Conservation (phyloP, 2,888 invertebrate species). For the Drosophila anomelani region DNA sequence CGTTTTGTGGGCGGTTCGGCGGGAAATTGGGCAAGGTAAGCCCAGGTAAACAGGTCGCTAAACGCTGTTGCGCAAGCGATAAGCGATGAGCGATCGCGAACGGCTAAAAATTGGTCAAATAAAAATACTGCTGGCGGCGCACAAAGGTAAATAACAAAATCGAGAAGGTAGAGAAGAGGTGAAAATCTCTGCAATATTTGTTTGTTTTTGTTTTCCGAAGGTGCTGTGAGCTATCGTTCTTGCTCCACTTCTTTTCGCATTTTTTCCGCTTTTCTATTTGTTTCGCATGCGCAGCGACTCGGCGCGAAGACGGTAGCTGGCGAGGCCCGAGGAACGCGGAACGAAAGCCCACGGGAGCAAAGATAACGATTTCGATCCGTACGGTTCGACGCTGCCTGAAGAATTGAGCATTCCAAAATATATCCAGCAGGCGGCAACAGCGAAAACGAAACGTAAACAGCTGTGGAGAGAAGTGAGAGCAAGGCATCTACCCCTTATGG, state of each 20-base stretch:
- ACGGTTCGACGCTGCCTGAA: slow-evolving; percentile 15
- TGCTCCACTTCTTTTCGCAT: slow-evolving; percentile 39
- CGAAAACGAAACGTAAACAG: slow-evolving; percentile 13
- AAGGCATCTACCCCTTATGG: neutral
- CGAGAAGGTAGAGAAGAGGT: slow-evolving; percentile 1
- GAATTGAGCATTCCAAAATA: slow-evolving; percentile 19
- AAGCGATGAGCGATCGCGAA: slow-evolving; percentile 42
- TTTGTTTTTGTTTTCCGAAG: slow-evolving; percentile 37
- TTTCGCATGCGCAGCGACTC: slow-evolving; percentile 51
- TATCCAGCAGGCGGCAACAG: slow-evolving; percentile 4
- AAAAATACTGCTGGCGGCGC: slow-evolving; percentile 64
- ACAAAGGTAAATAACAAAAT: slow-evolving; percentile 19
- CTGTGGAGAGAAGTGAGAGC: slow-evolving; percentile 3
- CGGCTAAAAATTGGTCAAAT: slow-evolving; percentile 41
- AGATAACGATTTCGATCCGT: slow-evolving; percentile 17
- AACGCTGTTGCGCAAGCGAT: slow-evolving; percentile 55
- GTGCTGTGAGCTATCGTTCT: slow-evolving; percentile 23
- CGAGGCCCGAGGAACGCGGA: slow-evolving; percentile 3
- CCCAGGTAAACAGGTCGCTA: slow-evolving; percentile 1
- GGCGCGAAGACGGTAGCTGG: slow-evolving; percentile 7
- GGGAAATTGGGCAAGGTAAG: slow-evolving; percentile 28
- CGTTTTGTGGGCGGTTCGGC: slow-evolving; percentile 45
- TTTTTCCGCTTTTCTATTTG: slow-evolving; percentile 35
- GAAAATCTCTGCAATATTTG: slow-evolving; percentile 29
- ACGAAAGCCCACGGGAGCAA: slow-evolving; percentile 13